Percentiles rank a stretch among this genome's conserved stretches.
These are phyloP conservation scores for Drosophila bipectinata DNA, from an alignment of 1,140 invertebrate genomes.

Conservation along the genomic window DNA sequence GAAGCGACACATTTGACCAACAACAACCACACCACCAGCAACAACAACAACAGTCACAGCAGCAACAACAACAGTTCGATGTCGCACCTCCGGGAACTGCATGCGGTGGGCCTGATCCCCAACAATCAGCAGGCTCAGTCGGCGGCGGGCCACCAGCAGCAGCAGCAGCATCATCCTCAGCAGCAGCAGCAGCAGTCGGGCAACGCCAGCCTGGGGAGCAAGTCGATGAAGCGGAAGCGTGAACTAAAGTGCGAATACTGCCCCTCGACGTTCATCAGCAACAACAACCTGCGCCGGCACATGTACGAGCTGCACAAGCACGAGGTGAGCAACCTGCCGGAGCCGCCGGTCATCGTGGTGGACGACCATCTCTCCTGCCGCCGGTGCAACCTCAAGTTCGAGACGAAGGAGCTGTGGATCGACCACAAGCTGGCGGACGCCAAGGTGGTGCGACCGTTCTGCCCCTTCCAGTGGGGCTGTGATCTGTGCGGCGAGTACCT, in stretches of 20 bases:
- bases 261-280: conserved; percentile 81
- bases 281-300: conserved; percentile 82
- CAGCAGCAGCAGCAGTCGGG: conserved; percentile 23
- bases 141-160: conserved; percentile 25
- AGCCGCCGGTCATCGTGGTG: conserved; percentile 68
- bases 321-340: conserved; percentile 72
- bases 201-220: conserved; percentile 30
- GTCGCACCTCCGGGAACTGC: conserved; percentile 75
- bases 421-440: conserved; percentile 81
- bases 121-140: conserved; percentile 58
- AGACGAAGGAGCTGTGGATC: conserved; percentile 76
- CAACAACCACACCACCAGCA: conserved; percentile 61
- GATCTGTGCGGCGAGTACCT: conserved; percentile 81
- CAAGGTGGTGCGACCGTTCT: conserved; percentile 71
- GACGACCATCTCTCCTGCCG: conserved; percentile 68
- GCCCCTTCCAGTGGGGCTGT: conserved; percentile 83
- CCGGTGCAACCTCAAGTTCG: conserved; percentile 69
- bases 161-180: conserved; percentile 32
- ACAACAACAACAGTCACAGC: conserved; percentile 65
- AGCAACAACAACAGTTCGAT: conserved; percentile 59
- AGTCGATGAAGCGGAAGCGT: conserved; percentile 77
- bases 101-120: conserved; percentile 82
- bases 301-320: conserved; percentile 83
- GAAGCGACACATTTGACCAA: conserved; percentile 75
- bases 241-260: conserved; percentile 83